Evolutionary conservation across 1,140 invertebrate species (phyloP), one percentile per base, ranked within the genome.

Genomic region (Babylonia areolata): DNA sequence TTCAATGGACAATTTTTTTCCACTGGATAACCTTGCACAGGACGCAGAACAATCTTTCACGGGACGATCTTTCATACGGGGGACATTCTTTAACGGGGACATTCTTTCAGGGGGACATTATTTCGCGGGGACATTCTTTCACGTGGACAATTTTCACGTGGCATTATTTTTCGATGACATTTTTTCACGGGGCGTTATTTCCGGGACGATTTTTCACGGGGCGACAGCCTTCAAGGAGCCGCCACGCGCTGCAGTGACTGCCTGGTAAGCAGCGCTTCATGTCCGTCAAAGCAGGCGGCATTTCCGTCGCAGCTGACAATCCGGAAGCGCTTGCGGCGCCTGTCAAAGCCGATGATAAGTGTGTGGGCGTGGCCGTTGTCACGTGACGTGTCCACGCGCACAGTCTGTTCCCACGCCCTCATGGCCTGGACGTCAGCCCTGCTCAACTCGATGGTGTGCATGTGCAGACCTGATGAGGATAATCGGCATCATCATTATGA

Each of bases 351-450:
- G 11, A 86, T 71, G 42, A 40, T 23, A 15, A 87, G n/a, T n/a
- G 75, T 39, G 64, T 90, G 89, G 1, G 85, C 85, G 42, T 90
- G 89, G 11, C 86, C 86, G 39, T 87, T 84, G 39, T 84, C 79
- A 11, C 87, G 78, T 1, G 85, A 75, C 5, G 88, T 90, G 15
- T 51, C 81, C 31, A 87, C 71, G n/a, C 20, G 39, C 3, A 87
- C 73, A 1, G 46, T 51, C 31, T 20, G 77, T 2, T 77, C 69
- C 9, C 81, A 80, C 23, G 69, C 81, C 5, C 35, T 77, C 1
- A 89, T 40, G 5, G 28, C n/a, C 1, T 35, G 40, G 69, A 86
- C 69, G 31, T 89, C 84, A 51, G 83, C 84, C 6, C 46, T 42
- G 2, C 87, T 81, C 28, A 90, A 73, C 33, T 87, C 85, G 0